These are phyloP conservation scores for Dioctria rufipes DNA, from an alignment of 2,888 invertebrate genomes.

Conservation along the genomic window DNA sequence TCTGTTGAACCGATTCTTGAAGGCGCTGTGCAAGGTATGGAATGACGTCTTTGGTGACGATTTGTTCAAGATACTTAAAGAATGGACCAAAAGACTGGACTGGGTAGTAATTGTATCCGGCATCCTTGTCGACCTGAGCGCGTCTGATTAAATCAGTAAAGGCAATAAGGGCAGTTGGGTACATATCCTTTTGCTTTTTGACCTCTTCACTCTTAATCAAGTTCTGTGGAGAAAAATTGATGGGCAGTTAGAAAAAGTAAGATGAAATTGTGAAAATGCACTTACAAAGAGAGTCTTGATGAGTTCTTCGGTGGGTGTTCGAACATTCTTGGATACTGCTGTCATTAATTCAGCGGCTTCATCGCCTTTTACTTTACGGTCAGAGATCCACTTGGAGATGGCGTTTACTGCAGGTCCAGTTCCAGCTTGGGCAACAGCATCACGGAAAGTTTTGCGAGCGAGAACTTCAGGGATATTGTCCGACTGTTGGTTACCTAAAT, in stretches of 20 bases:
- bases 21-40: constrained; percentile 75
- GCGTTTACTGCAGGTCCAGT: constrained; percentile 79
- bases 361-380: constrained; percentile 72
- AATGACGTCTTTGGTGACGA: constrained; percentile 75
- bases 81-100: constrained; percentile 78
- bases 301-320: constrained; percentile 77
- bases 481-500: constrained; percentile 66
- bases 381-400: constrained; percentile 76
- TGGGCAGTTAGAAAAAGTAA: neutral
- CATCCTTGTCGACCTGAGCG: constrained; percentile 75
- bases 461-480: constrained; percentile 70
- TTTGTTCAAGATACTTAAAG: constrained; percentile 72
- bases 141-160: constrained; percentile 76
- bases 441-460: constrained; percentile 77
- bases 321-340: constrained; percentile 73
- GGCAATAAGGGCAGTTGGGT: constrained; percentile 75
- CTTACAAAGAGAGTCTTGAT: constrained; percentile 69
- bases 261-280: neutral
- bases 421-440: constrained; percentile 78
- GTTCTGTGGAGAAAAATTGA: constrained; percentile 63
- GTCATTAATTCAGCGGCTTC: constrained; percentile 77
- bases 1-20: constrained; percentile 73
- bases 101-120: constrained; percentile 76
- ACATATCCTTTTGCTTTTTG: constrained; percentile 72
- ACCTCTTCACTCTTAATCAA: constrained; percentile 75